A percentile compares a stretch with the other conserved stretches of the same genome.
Evolutionary conservation across 2,797 vertebrate species (phyloP).

Genomic region (Rhinoraja longicauda): DNA sequence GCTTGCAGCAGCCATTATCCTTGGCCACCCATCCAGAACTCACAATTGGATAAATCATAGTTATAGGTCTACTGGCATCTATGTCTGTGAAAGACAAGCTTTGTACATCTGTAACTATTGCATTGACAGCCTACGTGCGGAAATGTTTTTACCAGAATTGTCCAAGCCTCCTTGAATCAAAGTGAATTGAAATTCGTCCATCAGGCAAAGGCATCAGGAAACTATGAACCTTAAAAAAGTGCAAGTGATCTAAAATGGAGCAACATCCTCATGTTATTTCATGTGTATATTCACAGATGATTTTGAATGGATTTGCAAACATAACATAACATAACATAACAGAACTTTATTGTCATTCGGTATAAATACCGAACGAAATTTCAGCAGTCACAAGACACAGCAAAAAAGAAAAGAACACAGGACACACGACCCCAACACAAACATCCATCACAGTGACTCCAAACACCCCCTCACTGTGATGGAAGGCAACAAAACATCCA

Average conservation of each 20-base stretch:
- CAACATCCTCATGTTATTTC: neutral
- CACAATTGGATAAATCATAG: neutral
- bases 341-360: too few species aligned
- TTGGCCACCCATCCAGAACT: neutral
- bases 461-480: too few species aligned
- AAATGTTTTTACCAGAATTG: neutral
- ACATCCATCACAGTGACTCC: too few species aligned
- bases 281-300: neutral
- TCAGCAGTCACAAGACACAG: too few species aligned
- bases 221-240: neutral
- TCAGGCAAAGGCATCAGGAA: neutral
- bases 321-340: too few species aligned
- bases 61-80: neutral
- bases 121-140: neutral
- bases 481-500: too few species aligned
- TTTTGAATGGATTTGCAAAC: too few species aligned
- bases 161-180: neutral
- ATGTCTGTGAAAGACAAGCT: neutral
- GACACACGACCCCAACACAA: too few species aligned
- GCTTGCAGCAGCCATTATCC: neutral
- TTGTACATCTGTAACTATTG: neutral
- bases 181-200: neutral
- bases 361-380: too few species aligned
- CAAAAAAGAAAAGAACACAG: too few species aligned
- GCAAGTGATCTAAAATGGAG: neutral